Evolutionary conservation across 2,888 invertebrate genomes (phyloP).

Genomic region (Drosophila neotestacea): DNA sequence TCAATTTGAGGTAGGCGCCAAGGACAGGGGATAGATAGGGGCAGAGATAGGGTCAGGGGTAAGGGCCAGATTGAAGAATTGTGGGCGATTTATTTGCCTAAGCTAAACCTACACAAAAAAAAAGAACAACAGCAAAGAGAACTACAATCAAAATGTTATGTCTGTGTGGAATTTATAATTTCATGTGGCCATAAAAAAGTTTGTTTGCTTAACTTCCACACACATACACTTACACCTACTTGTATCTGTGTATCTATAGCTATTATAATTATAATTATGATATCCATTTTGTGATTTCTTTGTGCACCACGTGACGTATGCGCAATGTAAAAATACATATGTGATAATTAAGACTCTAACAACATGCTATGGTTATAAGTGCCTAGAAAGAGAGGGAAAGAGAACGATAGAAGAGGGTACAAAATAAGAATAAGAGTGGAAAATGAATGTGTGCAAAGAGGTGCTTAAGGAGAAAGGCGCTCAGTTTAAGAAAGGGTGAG

Average conservation of each 20-base stretch:
- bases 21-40: conserved; percentile 6
- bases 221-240: conserved; percentile 3
- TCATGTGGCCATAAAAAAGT: conserved; percentile 47
- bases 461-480: neutral
- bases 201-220: conserved; percentile 32
- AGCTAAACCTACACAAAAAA: conserved; percentile 46
- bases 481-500: neutral
- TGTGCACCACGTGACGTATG: conserved; percentile 62
- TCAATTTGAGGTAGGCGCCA: conserved; percentile 55
- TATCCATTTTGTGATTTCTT: conserved; percentile 33
- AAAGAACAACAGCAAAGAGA: conserved; percentile 24
- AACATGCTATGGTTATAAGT: conserved; percentile 38
- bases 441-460: conserved; percentile 32
- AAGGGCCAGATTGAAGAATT: conserved; percentile 32
- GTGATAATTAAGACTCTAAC: conserved; percentile 25
- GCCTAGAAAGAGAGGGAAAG: neutral
- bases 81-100: conserved; percentile 63
- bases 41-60: conserved; percentile 4
- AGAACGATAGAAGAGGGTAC: neutral
- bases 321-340: conserved; percentile 40
- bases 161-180: conserved; percentile 53
- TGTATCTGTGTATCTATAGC: conserved; percentile 24
- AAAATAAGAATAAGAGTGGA: conserved; percentile 22
- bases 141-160: conserved; percentile 30
- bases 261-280: conserved; percentile 50